phyloP scores from a whole-genome alignment of 1,140 invertebrate genomes.

The Archivesica marissinica region DNA sequence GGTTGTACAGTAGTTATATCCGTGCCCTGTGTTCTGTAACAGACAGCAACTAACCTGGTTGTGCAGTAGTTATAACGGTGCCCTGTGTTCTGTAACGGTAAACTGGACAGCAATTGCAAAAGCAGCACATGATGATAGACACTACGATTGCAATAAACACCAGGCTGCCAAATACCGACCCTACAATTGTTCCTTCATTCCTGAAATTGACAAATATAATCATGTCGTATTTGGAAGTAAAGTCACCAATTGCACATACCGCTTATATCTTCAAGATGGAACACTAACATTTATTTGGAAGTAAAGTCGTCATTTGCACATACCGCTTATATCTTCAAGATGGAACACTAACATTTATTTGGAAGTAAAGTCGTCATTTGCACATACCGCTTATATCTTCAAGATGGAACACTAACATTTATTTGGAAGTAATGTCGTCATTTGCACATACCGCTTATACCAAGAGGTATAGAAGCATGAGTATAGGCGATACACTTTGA shows the following conservation, averaged over 20 bases:
- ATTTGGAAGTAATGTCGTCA: not conserved
- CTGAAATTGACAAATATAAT: not conserved
- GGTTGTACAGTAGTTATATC: no score
- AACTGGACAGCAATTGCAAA: conserved; percentile 6
- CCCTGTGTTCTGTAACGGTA: conserved; percentile 9
- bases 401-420: not conserved
- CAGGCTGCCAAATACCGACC: not conserved
- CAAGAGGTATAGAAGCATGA: no score
- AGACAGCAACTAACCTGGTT: not conserved
- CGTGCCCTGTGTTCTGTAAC: not conserved
- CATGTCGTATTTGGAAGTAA: not conserved
- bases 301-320: not conserved
- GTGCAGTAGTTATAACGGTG: not conserved
- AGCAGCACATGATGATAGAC: conserved; percentile 15
- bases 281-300: not conserved
- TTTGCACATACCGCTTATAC: not conserved
- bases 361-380: not conserved
- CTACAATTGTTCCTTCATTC: not conserved
- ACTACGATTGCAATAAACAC: not conserved
- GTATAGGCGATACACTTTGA: no score
- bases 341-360: not conserved
- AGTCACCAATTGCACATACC: not conserved
- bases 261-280: not conserved
- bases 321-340: not conserved
- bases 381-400: not conserved